Base-by-base conservation (phyloP, 2,113 vertebrate species). In the Oncorhynchus kisutch region DNA sequence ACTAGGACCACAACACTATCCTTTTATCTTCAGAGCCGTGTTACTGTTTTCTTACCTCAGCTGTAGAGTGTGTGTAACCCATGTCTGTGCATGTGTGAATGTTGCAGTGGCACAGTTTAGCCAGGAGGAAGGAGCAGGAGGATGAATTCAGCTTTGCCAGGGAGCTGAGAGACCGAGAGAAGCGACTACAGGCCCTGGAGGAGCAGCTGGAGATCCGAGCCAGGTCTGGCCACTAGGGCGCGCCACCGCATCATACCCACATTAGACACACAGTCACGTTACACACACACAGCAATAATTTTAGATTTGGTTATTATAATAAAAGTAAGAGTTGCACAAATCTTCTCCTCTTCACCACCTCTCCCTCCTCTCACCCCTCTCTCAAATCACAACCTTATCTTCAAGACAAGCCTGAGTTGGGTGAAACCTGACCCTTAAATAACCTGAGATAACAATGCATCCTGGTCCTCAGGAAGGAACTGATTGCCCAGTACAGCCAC, bases 401-500 rank as follows among this genome's bases (percentile, higher is more conserved):
- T 22, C 48, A 16, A 16, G 51, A 54, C 49, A 54, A 54, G 49
- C 49, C 49, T 54, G 49, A 4, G 3, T 54, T 5, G 12, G 16
- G 49, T 18, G 49, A 54, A 45, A 11, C 39, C 39, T 45, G 39
- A 54, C 51, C 1, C 51, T 16, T 54, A 54, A 16, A 54, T 45
- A 45, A 45, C 39, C 39, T 11, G 39, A 11, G 39, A 54, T 11
- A 54, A 54, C 51, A 54, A 54, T 54, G 16, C 70, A 4, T n/a
- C 24, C 79, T 20, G 24, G 82, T 77, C 8, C 85, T 13, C 74
- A 99, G 98, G 90, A 95, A 96, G 86, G 97, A 97, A 72, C 91
- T 99, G 87, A 96, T 98, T 27, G 95, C 94, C 45, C 96, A 94
- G 82, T 99, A 98, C 51, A 96, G 96, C 90, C 94, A 87, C 83